Conservation (phyloP, 2,888 invertebrate species). For the Sussaba pulchella region DNA sequence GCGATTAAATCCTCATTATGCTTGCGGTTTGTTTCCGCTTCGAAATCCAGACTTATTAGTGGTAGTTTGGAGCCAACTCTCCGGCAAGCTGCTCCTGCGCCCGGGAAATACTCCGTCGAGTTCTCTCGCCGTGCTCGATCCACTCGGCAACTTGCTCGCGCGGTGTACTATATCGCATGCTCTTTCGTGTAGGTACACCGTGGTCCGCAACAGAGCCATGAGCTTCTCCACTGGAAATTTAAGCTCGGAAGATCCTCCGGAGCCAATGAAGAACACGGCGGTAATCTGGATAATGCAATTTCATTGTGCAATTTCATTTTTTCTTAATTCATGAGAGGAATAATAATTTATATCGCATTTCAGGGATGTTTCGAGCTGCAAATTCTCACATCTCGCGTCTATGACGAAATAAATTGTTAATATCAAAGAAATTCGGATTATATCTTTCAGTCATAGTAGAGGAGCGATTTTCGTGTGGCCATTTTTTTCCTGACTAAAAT, state of each 20-base stretch:
- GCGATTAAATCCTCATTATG: slow-evolving; percentile 76
- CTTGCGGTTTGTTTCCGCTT: slow-evolving; percentile 69
- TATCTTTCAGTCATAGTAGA: no score
- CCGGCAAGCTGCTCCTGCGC: not conserved
- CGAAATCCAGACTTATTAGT: slow-evolving; percentile 73
- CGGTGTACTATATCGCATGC: slow-evolving; percentile 2
- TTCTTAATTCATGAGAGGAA: not conserved
- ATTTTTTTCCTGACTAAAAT: no score
- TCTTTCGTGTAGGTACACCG: slow-evolving; percentile 17
- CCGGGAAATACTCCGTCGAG: slow-evolving; percentile 42
- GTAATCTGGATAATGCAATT: not conserved
- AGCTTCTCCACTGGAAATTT: slow-evolving; percentile 20
- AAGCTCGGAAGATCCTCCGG: slow-evolving; percentile 6
- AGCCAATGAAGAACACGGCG: not conserved
- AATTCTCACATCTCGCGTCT: no score
- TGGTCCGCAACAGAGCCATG: slow-evolving; percentile 16
- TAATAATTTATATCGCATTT: not conserved
- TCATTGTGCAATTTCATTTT: not conserved
- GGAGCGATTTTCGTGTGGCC: no score
- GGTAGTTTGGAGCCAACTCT: slow-evolving; percentile 36
- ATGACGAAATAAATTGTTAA: no score
- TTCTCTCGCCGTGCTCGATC: slow-evolving; percentile 32
- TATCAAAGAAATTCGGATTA: no score
- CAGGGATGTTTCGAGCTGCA: no score
- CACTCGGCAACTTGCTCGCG: slow-evolving; percentile 31